These are phyloP conservation scores for Lepus europaeus DNA, from an alignment of 2,113 vertebrate species.

Conservation along the genomic window DNA sequence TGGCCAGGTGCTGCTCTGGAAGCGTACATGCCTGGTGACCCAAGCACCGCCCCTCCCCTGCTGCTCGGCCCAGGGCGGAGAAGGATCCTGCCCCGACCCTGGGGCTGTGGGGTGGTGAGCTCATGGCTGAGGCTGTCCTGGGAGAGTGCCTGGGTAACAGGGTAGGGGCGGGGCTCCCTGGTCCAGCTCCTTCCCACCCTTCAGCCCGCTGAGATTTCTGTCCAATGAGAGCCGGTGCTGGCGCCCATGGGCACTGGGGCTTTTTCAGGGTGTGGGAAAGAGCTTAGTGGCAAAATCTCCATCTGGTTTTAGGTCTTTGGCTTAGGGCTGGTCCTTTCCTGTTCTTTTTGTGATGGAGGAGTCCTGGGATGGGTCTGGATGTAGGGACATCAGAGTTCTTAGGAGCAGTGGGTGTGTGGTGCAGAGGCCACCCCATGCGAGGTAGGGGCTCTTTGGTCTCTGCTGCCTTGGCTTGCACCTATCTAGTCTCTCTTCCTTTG, in stretches of 20 bases:
- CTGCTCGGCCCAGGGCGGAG: background rate
- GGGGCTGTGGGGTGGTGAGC: conserved; percentile 74
- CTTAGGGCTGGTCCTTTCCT: background rate
- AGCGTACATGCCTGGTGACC: background rate
- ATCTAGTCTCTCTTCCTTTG: background rate
- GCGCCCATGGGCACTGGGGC: background rate
- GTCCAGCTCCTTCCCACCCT: background rate
- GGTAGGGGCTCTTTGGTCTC: background rate
- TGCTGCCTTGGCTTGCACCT: background rate
- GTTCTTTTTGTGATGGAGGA: background rate
- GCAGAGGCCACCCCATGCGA: background rate
- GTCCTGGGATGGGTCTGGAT: background rate
- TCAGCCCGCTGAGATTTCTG: background rate
- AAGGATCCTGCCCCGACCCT: conserved; percentile 44
- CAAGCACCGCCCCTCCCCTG: background rate
- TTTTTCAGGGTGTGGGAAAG: background rate
- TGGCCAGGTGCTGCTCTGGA: background rate
- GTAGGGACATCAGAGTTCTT: background rate
- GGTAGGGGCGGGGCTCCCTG: background rate
- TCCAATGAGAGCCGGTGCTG: background rate
- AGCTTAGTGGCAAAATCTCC: background rate
- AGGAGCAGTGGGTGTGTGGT: background rate
- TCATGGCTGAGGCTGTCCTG: conserved; percentile 77
- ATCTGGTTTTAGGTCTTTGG: background rate
- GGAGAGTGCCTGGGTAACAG: conserved; percentile 61